Conservation (phyloP, 2,113 vertebrate species). For the Sinocyclocheilus grahami region DNA sequence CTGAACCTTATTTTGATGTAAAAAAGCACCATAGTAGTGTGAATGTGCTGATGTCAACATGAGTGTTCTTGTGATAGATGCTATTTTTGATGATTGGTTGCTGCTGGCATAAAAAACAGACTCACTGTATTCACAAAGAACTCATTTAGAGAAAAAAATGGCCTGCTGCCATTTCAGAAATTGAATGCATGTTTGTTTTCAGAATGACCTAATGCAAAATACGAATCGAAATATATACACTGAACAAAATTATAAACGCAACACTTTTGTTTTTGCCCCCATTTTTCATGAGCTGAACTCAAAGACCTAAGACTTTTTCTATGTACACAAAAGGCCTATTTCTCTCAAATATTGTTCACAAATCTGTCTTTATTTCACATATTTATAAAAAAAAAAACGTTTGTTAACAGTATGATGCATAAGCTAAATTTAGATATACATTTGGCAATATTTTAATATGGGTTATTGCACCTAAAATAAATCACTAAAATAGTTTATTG, state of each 20-base stretch:
- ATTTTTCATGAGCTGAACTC: no score
- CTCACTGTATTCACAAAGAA: not conserved
- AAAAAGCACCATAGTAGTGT: not conserved
- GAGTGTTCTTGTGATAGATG: not conserved
- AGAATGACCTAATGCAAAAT: not conserved
- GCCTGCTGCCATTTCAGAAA: not conserved
- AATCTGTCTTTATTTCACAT: not conserved
- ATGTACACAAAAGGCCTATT: no score
- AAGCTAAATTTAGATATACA: no score
- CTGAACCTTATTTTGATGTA: not conserved
- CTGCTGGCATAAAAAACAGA: constrained; percentile 4
- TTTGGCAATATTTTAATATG: not conserved
- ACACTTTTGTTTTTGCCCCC: no score
- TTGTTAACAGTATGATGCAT: no score
- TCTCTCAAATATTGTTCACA: no score
- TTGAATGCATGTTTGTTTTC: not conserved
- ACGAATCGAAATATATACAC: not conserved
- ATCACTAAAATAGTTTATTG: not conserved
- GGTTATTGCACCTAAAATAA: not conserved
- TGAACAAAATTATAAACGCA: no score
- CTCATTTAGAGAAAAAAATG: not conserved
- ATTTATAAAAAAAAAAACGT: no score
- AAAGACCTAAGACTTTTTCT: no score
- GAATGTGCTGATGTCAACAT: not conserved
- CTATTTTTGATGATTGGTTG: not conserved